Conservation (phyloP, 2,888 invertebrate species). For the Eristalis tenax region DNA sequence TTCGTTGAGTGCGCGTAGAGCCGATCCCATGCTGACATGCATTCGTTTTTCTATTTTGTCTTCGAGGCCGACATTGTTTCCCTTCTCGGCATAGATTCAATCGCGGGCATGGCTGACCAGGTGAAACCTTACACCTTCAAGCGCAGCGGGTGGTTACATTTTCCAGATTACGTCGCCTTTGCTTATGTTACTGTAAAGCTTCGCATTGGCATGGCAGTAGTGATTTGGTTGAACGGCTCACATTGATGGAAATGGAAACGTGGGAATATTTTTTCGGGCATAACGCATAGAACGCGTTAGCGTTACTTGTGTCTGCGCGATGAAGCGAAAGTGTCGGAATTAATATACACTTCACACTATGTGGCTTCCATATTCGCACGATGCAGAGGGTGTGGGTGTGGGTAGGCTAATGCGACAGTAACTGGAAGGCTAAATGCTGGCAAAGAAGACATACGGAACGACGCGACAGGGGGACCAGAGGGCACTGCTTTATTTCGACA, state of each 20-base stretch:
- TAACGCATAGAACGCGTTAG: neutral
- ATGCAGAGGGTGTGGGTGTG: neutral
- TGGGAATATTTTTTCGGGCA: conserved; percentile 33
- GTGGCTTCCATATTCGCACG: conserved; percentile 23
- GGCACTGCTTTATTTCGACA: too few relatives aligned
- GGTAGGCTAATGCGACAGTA: neutral
- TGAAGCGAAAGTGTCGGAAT: conserved; percentile 39
- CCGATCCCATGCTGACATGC: neutral
- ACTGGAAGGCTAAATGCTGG: neutral
- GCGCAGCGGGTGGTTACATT: conserved; percentile 57
- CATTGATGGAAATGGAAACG: conserved; percentile 8
- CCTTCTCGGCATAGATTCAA: neutral
- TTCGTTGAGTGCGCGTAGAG: neutral
- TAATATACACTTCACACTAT: conserved; percentile 41
- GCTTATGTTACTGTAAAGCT: conserved; percentile 23
- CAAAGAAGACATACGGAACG: too few relatives aligned
- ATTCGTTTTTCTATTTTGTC: conserved; percentile 3
- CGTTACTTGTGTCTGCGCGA: neutral
- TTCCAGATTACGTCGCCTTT: conserved; percentile 39
- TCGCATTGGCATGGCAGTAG: conserved; percentile 8
- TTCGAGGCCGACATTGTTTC: neutral
- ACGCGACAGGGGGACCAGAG: neutral
- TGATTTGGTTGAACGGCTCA: neutral
- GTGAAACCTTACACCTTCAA: conserved; percentile 47
- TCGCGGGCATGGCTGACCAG: neutral